Evolutionary conservation across 2,888 invertebrate genomes (phyloP).

Genomic region (Protonemura montana): DNA sequence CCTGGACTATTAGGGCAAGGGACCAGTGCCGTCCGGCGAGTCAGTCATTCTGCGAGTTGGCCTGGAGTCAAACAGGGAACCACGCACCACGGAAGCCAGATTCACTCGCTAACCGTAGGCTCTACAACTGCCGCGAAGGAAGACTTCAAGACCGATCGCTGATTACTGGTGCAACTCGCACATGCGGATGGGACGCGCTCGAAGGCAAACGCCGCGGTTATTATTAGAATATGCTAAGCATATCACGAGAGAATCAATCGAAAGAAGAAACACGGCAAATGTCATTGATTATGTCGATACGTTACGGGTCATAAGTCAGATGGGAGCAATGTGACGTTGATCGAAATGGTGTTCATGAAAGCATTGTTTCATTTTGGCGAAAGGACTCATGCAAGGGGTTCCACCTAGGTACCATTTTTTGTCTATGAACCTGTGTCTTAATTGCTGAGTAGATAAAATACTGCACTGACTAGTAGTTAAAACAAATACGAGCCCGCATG

Average conservation of each 20-base stretch:
- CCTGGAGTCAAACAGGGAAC: constrained; percentile 25
- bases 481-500: no score
- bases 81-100: not conserved
- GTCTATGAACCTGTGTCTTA: no score
- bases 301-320: not conserved
- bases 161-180: no score
- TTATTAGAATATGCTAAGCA: not conserved
- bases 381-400: no score
- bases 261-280: not conserved
- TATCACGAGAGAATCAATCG: not conserved
- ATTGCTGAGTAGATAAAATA: no score
- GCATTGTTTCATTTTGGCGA: not conserved
- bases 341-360: not conserved
- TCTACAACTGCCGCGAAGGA: not conserved
- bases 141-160: no score
- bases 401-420: no score
- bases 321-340: not conserved
- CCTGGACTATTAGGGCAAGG: no score
- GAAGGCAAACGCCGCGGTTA: not conserved
- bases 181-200: no score
- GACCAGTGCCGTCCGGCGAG: not conserved
- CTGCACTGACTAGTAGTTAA: no score
- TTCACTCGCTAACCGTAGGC: not conserved
- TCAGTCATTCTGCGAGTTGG: constrained; percentile 1
- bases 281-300: not conserved